Conservation (phyloP, 2,888 invertebrate species). For the Archips crataeganus region DNA sequence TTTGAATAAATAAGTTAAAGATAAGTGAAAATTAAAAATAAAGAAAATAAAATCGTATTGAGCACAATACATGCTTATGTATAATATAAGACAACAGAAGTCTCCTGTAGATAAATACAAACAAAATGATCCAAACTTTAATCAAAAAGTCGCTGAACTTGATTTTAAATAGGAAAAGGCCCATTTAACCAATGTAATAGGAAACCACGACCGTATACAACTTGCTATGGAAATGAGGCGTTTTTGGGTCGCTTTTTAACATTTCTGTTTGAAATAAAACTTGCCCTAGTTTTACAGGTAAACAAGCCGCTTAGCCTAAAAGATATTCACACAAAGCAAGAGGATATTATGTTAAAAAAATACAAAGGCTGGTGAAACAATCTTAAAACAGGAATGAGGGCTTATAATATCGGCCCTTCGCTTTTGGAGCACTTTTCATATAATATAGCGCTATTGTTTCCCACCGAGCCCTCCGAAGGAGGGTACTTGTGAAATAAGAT, state of each 20-base stretch:
- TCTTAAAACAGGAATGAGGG: conserved; percentile 26
- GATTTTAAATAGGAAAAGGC: neutral
- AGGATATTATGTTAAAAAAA: conserved; percentile 25
- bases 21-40: too few species aligned
- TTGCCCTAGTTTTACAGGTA: conserved; percentile 21
- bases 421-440: conserved; percentile 26
- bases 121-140: neutral
- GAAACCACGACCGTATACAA: neutral
- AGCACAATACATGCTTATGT: too few species aligned
- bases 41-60: too few species aligned
- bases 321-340: conserved; percentile 23
- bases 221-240: neutral
- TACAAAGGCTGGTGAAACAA: conserved; percentile 27
- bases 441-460: conserved; percentile 38
- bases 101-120: neutral
- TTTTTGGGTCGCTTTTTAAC: conserved; percentile 6
- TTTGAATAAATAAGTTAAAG: too few species aligned
- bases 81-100: too few species aligned
- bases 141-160: neutral
- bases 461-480: neutral
- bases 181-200: neutral
- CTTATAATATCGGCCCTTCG: conserved; percentile 29
- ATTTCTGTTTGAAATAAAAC: neutral
- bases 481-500: conserved; percentile 39
- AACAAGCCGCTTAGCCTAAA: conserved; percentile 26